phyloP scores from a whole-genome alignment of 2,797 vertebrate species.

The Podarcis lilfordi region DNA sequence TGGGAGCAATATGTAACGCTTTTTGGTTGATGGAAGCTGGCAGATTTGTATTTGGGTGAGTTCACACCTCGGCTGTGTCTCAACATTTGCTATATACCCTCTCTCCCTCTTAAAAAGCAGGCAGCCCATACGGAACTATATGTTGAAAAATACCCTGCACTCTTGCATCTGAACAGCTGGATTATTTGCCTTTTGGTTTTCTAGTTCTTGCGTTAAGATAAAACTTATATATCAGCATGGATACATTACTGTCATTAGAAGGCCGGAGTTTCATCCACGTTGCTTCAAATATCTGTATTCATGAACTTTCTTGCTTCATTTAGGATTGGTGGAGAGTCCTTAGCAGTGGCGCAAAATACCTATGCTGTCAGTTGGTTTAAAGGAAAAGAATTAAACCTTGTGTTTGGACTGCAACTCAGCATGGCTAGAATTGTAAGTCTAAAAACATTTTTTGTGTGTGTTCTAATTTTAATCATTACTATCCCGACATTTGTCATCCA shows the following conservation, averaged over 20 bases:
- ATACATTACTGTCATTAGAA: not conserved
- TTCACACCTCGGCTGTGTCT: not conserved
- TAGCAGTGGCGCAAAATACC: constrained; percentile 97
- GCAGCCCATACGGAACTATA: not conserved
- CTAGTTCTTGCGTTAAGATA: not conserved
- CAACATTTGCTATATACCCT: not conserved
- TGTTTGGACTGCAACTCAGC: constrained; percentile 97
- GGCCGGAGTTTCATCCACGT: accelerated
- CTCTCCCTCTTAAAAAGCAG: not conserved
- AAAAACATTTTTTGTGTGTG: not conserved
- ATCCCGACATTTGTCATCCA: not conserved
- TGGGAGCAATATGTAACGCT: constrained; percentile 84
- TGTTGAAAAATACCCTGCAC: not conserved
- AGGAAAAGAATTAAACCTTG: constrained; percentile 96
- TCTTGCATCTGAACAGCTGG: not conserved
- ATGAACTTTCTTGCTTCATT: not conserved
- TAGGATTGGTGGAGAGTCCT: constrained; percentile 94
- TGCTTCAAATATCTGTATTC: accelerated
- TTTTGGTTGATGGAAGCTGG: constrained; percentile 95
- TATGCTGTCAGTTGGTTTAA: constrained; percentile 99
- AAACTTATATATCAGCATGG: not conserved
- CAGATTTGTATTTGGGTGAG: constrained; percentile 96
- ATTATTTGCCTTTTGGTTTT: not conserved
- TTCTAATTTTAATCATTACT: not conserved
- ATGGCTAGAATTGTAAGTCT: constrained; percentile 94